Evolutionary conservation across 2,113 vertebrate genomes (phyloP), one percentile per base, ranked within the genome.

Genomic region (Hypomesus transpacificus): DNA sequence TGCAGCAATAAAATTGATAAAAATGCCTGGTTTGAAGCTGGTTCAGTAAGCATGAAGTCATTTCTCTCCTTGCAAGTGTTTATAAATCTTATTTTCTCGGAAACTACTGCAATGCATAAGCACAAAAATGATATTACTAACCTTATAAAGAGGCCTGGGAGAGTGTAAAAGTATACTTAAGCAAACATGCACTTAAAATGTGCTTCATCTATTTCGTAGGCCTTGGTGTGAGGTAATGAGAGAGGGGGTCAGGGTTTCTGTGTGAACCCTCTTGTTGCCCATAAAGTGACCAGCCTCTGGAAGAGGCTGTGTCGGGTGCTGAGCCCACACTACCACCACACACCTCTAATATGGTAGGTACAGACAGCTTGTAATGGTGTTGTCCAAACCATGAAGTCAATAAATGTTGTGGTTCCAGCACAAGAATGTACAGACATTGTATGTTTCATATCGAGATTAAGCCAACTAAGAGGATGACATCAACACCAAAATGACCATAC

Each of bases 401-500:
- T 11, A 1, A 46, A 46, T 46, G 7, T 46, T 46, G 9, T 46
- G 9, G 39, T 46, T 46, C 39, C 39, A 46, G 39, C 39, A 46
- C 39, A 46, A 46, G 39, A 46, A 46, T 11, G 39, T 46, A 11
- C 6, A 46, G 39, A 11, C 39, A 46, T 5, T 11, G 39, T 46
- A 46, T 34, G 31, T 46, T 46, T 46, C 39, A 34, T 34, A 8
- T 34, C 24, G 7, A 11, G 8, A 13, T 46, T 46, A 28, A 62
- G 62, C 46, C 68, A 20, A 68, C 34, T 57, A 22, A 66, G 22
- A 9, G 4, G 13, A 14, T 3, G 13, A 14, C 21, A 69, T 46
- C 61, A 1, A 61, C 18, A 21, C 34, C 31, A 70, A 63, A 66
- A 58, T 78, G 86, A 91, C 85, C 91, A 96, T 94, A 95, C 89